Percentiles rank a stretch among this genome's conserved stretches.
These are phyloP conservation scores for Poecile atricapillus DNA, from an alignment of 2,113 vertebrate species.

Conservation along the genomic window DNA sequence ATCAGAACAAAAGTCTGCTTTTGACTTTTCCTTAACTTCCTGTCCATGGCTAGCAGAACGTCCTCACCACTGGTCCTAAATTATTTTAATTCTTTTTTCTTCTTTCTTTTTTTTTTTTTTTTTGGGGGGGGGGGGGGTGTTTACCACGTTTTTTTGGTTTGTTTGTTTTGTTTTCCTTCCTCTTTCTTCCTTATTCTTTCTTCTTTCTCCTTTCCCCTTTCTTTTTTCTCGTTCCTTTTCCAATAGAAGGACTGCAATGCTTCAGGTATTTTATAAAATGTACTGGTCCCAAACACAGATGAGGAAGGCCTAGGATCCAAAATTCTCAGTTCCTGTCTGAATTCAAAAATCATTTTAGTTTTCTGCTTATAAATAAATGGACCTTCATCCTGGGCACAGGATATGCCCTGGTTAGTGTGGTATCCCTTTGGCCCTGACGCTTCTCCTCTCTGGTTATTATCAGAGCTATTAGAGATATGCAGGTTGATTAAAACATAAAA, in stretches of 20 bases:
- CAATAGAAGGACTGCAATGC: fast-evolving
- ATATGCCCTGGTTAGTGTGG: not conserved
- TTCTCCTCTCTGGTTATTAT: not conserved
- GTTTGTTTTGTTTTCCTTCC: too few species aligned
- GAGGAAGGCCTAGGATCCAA: not conserved
- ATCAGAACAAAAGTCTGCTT: not conserved
- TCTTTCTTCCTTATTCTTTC: fast-evolving
- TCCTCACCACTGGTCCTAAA: not conserved
- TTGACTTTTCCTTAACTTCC: not conserved
- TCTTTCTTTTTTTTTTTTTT: too few species aligned
- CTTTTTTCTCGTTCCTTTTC: not conserved
- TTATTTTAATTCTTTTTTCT: fast-evolving
- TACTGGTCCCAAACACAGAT: not conserved
- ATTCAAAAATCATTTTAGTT: not conserved
- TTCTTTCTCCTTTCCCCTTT: fast-evolving
- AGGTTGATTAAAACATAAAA: conserved; percentile 33
- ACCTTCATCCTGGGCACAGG: not conserved
- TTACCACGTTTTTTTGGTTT: too few species aligned
- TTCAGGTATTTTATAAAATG: not conserved
- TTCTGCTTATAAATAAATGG: not conserved
- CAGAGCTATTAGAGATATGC: not conserved
- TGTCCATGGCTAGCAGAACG: not conserved
- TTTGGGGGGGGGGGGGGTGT: too few species aligned
- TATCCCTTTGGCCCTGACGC: not conserved
- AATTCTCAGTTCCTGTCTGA: not conserved